phyloP scores from a whole-genome alignment of 2,888 invertebrate genomes.

The Diabrotica balteata region DNA sequence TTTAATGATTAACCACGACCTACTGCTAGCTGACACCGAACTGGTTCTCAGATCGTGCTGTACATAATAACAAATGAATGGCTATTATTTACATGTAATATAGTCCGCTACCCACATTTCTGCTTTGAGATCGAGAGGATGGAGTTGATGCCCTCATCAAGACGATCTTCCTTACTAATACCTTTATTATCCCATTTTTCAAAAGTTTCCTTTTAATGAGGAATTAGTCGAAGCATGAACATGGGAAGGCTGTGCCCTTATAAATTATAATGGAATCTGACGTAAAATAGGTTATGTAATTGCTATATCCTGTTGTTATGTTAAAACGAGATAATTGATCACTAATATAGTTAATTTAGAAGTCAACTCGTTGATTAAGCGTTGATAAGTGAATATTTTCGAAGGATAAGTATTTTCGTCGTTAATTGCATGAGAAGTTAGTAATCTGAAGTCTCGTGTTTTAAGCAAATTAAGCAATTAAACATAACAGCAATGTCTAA shows the following conservation, averaged over 20 bases:
- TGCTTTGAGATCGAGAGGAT: constrained; percentile 17
- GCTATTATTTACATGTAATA: constrained; percentile 46
- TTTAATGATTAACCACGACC: constrained; percentile 35
- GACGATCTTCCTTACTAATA: constrained; percentile 7
- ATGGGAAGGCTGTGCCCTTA: too few relatives aligned
- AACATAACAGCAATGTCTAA: too few relatives aligned
- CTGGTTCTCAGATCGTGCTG: constrained; percentile 44
- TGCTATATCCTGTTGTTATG: too few relatives aligned
- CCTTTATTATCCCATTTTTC: neutral
- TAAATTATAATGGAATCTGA: constrained; percentile 3
- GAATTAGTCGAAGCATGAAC: too few relatives aligned
- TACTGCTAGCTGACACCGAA: constrained; percentile 42
- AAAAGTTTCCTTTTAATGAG: constrained; percentile 12
- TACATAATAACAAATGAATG: constrained; percentile 46
- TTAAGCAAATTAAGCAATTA: too few relatives aligned
- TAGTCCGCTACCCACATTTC: constrained; percentile 42
- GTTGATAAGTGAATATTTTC: too few relatives aligned
- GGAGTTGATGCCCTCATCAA: constrained; percentile 18
- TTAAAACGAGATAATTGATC: too few relatives aligned
- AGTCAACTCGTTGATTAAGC: too few relatives aligned
- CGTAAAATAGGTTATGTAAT: neutral
- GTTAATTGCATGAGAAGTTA: too few relatives aligned
- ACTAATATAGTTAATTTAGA: too few relatives aligned
- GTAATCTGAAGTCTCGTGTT: too few relatives aligned
- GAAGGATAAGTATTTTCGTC: too few relatives aligned